phyloP scores from a whole-genome alignment of 2,888 invertebrate genomes.

The Synergus gifuensis region DNA sequence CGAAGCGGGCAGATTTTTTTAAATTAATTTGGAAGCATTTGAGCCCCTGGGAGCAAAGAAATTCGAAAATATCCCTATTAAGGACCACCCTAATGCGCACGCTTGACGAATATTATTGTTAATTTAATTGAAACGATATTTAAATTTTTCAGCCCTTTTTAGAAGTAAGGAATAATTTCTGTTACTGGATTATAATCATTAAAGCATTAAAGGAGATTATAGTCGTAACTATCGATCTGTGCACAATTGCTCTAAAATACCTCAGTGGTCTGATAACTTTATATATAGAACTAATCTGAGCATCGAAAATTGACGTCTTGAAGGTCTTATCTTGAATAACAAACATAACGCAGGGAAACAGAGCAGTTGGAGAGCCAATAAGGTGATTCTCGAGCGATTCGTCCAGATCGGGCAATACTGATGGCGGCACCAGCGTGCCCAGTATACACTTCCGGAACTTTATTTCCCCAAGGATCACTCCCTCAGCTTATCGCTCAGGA shows the following conservation, averaged over 20 bases:
- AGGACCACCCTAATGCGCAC: too few species aligned
- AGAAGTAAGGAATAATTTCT: neutral
- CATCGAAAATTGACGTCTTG: slow-evolving; percentile 17
- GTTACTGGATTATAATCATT: neutral
- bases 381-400: slow-evolving; percentile 49
- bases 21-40: too few species aligned
- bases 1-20: too few species aligned
- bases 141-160: too few species aligned
- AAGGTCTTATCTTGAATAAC: slow-evolving; percentile 15
- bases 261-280: slow-evolving; percentile 10
- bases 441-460: slow-evolving; percentile 47
- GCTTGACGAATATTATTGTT: too few species aligned
- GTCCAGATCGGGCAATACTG: slow-evolving; percentile 33
- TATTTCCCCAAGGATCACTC: slow-evolving; percentile 57
- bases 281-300: slow-evolving; percentile 23
- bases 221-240: neutral
- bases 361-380: slow-evolving; percentile 44
- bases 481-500: slow-evolving; percentile 51
- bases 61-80: too few species aligned
- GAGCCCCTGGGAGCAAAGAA: too few species aligned
- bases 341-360: slow-evolving; percentile 24
- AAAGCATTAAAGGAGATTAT: too few species aligned
- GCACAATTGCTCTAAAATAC: neutral
- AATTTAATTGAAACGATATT: too few species aligned
- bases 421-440: slow-evolving; percentile 27